Percentiles rank a stretch among this genome's conserved stretches.
phyloP scores from a whole-genome alignment of 1,140 invertebrate species.

The Eumaeus atala region DNA sequence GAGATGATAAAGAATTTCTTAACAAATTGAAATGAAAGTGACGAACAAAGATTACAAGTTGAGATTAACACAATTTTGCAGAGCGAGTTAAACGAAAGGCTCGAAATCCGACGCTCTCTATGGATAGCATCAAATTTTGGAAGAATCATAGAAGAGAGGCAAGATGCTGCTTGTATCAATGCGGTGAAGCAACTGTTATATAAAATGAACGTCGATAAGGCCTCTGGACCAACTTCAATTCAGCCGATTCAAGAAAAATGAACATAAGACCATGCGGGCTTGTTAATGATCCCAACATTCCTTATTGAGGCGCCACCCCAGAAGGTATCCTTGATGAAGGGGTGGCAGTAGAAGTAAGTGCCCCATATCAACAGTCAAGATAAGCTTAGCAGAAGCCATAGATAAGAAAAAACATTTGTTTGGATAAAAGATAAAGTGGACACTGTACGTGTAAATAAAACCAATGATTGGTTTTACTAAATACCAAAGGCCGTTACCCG shows the following conservation, averaged over 20 bases:
- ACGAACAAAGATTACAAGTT: too few species aligned
- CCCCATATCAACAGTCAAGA: too few species aligned
- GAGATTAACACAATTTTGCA: too few species aligned
- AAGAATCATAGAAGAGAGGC: constrained; percentile 32
- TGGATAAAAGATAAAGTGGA: too few species aligned
- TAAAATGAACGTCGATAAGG: background rate
- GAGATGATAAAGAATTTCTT: too few species aligned
- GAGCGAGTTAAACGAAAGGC: constrained; percentile 34
- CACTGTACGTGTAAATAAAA: too few species aligned
- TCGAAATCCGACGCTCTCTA: constrained; percentile 29
- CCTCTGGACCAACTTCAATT: background rate
- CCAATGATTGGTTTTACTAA: too few species aligned
- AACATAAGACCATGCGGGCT: constrained; percentile 4
- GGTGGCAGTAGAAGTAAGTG: constrained; percentile 1
- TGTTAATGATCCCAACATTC: background rate
- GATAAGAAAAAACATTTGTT: background rate
- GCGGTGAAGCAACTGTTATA: constrained; percentile 5
- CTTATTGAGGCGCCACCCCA: background rate
- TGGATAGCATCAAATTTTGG: constrained; percentile 55
- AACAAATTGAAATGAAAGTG: too few species aligned
- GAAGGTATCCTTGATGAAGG: background rate
- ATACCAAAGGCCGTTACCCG: too few species aligned
- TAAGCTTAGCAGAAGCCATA: too few species aligned
- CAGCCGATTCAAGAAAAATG: background rate
- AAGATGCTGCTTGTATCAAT: background rate